These are phyloP conservation scores for Drosophila repletoides DNA, from an alignment of 1,140 invertebrate species.

Conservation along the genomic window DNA sequence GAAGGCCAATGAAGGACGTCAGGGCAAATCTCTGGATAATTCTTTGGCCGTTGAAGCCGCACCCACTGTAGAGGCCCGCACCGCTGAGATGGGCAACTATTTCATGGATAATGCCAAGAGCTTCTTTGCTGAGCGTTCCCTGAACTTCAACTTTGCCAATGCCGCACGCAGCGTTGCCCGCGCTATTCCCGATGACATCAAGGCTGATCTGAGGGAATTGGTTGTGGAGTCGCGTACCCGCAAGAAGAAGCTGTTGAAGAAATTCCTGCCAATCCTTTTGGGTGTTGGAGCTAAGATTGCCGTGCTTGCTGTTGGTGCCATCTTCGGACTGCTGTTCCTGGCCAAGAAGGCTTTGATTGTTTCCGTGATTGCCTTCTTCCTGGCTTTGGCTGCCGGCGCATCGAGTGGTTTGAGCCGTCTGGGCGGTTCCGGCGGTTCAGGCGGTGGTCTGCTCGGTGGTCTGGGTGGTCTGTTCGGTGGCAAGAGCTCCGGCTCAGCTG, in stretches of 20 bases:
- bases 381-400: constrained; percentile 84
- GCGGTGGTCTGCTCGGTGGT: constrained; percentile 75
- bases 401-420: constrained; percentile 84
- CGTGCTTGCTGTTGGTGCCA: constrained; percentile 84
- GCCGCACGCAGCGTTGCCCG: constrained; percentile 83
- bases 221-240: constrained; percentile 86
- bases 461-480: constrained; percentile 79
- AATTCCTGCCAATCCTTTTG: constrained; percentile 84
- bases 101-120: constrained; percentile 84
- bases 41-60: constrained; percentile 83
- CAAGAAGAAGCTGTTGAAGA: constrained; percentile 85
- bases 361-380: constrained; percentile 85
- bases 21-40: constrained; percentile 80
- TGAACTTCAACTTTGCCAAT: constrained; percentile 84
- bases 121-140: constrained; percentile 85
- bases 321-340: constrained; percentile 85
- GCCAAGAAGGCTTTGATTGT: constrained; percentile 87
- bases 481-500: constrained; percentile 60
- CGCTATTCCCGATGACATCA: constrained; percentile 83
- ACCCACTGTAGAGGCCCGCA: constrained; percentile 83
- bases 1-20: constrained; percentile 82
- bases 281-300: constrained; percentile 86
- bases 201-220: constrained; percentile 84
- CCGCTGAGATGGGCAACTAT: constrained; percentile 85
- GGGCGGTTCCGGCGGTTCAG: constrained; percentile 60